Conservation (phyloP, 2,113 vertebrate species). For the Gallinago media region DNA sequence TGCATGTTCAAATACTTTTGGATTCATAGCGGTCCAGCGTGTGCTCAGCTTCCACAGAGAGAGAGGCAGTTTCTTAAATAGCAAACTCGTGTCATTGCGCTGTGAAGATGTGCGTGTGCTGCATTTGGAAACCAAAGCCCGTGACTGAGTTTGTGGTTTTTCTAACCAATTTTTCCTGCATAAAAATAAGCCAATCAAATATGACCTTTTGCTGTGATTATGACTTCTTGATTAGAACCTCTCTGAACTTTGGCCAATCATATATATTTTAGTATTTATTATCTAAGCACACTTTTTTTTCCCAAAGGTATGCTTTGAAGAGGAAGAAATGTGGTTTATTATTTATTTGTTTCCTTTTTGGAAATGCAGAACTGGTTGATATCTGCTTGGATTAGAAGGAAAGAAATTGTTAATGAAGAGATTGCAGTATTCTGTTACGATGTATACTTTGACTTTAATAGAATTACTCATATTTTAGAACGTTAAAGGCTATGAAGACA, state of each 20-base stretch:
- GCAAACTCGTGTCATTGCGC: not conserved
- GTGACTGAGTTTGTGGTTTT: conserved; percentile 4
- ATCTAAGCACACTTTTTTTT: not conserved
- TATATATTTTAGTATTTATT: conserved; percentile 23
- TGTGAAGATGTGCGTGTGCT: not conserved
- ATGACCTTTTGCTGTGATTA: conserved; percentile 36
- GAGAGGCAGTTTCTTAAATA: not conserved
- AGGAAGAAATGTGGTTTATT: not conserved
- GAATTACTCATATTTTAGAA: not conserved
- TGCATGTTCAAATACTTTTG: not conserved
- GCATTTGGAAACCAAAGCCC: conserved; percentile 4
- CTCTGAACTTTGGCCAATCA: conserved; percentile 31
- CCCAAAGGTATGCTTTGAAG: not conserved
- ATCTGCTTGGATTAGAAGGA: not conserved
- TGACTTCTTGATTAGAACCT: conserved; percentile 34
- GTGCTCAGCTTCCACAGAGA: not conserved
- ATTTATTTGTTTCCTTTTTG: not conserved
- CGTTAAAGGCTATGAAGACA: not conserved
- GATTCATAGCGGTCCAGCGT: not conserved
- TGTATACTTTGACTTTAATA: not conserved
- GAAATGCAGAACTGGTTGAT: not conserved
- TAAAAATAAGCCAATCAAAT: conserved; percentile 52
- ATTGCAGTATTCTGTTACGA: not conserved
- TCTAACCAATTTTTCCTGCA: not conserved
- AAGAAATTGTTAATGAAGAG: not conserved